These are phyloP conservation scores for Sarcophaga variegata DNA, from an alignment of 2,888 invertebrate species.

Conservation along the genomic window DNA sequence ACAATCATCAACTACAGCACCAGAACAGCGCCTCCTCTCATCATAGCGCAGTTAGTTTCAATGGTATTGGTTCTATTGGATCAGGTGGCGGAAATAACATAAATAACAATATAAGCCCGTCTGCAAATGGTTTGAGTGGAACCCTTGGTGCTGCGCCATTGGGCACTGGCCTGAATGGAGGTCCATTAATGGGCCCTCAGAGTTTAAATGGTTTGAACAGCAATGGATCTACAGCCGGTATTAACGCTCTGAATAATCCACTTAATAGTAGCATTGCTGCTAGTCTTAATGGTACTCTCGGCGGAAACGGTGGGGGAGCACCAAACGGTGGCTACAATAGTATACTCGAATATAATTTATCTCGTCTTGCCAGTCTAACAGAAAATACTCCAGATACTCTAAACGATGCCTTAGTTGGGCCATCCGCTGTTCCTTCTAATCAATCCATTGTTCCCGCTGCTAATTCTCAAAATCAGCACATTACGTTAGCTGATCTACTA, in stretches of 20 bases:
- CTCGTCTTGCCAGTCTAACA: conserved; percentile 91
- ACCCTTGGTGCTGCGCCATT: conserved; percentile 72
- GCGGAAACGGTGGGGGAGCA: conserved; percentile 77
- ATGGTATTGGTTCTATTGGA: conserved; percentile 63
- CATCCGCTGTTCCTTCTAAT: conserved; percentile 70
- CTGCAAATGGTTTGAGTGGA: conserved; percentile 71
- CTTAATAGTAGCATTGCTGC: conserved; percentile 64
- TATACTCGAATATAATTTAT: conserved; percentile 93
- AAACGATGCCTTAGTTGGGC: conserved; percentile 77
- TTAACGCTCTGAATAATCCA: conserved; percentile 63
- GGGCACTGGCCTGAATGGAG: conserved; percentile 49
- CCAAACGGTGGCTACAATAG: conserved; percentile 83
- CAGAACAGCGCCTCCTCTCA: conserved; percentile 67
- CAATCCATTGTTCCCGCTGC: conserved; percentile 77
- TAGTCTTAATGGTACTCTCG: conserved; percentile 63
- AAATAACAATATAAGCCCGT: conserved; percentile 57
- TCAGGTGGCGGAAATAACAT: conserved; percentile 72
- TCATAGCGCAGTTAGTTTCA: conserved; percentile 64
- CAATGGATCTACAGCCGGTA: conserved; percentile 58
- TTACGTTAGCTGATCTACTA: conserved; percentile 90
- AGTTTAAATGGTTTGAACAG: conserved; percentile 65
- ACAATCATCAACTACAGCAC: conserved; percentile 71
- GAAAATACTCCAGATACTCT: conserved; percentile 84
- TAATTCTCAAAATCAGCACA: conserved; percentile 85
- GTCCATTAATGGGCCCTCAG: conserved; percentile 65